Conservation (phyloP, 2,113 vertebrate genomes). For the Varanus salvator region DNA sequence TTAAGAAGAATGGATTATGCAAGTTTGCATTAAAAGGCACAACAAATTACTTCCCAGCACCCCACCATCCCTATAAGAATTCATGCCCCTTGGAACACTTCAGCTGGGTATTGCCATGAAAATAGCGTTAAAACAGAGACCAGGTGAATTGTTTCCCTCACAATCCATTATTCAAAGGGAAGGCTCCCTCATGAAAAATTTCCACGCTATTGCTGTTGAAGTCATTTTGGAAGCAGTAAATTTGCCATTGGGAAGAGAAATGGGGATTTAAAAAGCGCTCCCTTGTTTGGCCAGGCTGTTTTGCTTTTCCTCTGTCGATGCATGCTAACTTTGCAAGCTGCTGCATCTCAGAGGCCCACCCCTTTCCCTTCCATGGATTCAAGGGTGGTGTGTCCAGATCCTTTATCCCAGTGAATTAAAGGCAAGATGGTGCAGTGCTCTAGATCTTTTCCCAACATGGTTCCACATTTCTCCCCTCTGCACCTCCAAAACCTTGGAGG, state of each 20-base stretch:
- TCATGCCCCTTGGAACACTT: conserved; percentile 45
- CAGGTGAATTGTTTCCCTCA: conserved; percentile 61
- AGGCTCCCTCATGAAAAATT: conserved; percentile 59
- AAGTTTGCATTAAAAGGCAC: background rate
- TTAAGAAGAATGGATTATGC: background rate
- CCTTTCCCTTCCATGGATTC: background rate
- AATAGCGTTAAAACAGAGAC: conserved; percentile 59
- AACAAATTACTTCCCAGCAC: background rate
- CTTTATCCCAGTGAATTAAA: background rate
- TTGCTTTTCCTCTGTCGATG: background rate
- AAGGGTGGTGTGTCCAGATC: background rate
- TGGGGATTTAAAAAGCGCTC: conserved; percentile 55
- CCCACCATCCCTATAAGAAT: conserved; percentile 19
- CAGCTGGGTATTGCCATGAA: conserved; percentile 38
- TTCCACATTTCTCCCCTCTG: background rate
- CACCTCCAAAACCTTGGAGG: background rate
- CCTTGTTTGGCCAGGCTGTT: conserved; percentile 52
- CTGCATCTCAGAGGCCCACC: background rate
- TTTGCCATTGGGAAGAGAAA: conserved; percentile 58
- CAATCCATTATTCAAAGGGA: conserved; percentile 71
- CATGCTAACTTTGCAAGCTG: background rate
- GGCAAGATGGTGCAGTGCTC: background rate
- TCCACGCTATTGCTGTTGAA: conserved; percentile 64
- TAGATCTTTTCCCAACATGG: background rate
- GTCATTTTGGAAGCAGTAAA: conserved; percentile 66